A percentile compares a stretch with the other conserved stretches of the same genome.
Evolutionary conservation across 2,113 vertebrate species (phyloP).

Genomic region (Macrotus californicus): DNA sequence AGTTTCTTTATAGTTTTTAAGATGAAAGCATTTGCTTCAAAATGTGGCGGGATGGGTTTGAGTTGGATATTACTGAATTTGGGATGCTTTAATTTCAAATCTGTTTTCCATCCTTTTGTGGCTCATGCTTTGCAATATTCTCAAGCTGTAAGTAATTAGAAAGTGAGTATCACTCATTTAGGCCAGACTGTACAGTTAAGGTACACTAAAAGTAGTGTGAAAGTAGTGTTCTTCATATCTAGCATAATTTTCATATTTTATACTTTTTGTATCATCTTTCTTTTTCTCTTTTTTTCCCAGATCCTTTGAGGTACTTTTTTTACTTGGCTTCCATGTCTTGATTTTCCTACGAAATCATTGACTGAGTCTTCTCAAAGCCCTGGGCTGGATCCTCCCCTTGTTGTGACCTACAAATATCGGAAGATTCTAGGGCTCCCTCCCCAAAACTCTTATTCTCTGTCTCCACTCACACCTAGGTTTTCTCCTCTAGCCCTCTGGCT

Average conservation of each 20-base stretch:
- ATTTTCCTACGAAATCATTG: not conserved
- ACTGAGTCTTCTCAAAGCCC: not conserved
- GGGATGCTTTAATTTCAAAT: constrained; percentile 28
- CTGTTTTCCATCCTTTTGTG: not conserved
- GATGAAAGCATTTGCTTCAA: constrained; percentile 46
- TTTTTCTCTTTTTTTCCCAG: too few species aligned
- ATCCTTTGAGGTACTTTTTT: not conserved
- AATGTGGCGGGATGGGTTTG: not conserved
- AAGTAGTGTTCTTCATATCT: not conserved
- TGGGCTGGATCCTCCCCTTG: not conserved
- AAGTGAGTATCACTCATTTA: not conserved
- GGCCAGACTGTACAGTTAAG: not conserved
- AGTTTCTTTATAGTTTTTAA: constrained; percentile 36
- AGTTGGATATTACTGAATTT: not conserved
- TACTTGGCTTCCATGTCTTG: not conserved
- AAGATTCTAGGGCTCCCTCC: not conserved
- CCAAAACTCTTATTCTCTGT: not conserved
- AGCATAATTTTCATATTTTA: not conserved
- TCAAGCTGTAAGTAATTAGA: not conserved
- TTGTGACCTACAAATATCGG: not conserved
- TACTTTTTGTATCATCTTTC: not conserved
- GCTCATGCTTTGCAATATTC: not conserved
- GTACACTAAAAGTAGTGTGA: not conserved
- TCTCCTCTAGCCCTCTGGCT: not conserved
- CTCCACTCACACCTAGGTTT: not conserved